A percentile compares a stretch with the other conserved stretches of the same genome.
These are phyloP conservation scores for Phrynocephalus guinanensis DNA, from an alignment of 2,797 vertebrate genomes.

Conservation along the genomic window DNA sequence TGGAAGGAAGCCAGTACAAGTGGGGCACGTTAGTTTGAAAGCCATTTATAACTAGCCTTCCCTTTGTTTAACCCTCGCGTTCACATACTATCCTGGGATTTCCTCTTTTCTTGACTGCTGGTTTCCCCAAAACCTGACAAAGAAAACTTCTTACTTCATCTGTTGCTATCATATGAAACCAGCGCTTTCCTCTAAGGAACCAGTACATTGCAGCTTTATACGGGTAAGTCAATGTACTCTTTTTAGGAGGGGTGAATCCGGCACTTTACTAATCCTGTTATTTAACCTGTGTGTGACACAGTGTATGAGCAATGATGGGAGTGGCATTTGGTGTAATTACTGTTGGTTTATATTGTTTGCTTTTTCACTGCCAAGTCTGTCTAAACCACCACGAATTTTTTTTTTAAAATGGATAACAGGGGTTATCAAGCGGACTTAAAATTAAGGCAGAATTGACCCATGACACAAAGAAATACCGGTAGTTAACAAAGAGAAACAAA, in stretches of 20 bases:
- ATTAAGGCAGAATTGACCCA: background rate
- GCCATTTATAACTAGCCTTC: background rate
- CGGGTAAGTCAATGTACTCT: background rate
- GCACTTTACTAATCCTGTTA: background rate
- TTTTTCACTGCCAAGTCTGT: background rate
- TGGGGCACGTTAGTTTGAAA: background rate
- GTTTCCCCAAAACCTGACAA: background rate
- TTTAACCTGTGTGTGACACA: background rate
- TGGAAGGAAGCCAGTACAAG: background rate
- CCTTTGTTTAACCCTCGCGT: background rate
- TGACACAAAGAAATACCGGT: background rate
- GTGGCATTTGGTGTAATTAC: background rate
- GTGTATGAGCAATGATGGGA: background rate
- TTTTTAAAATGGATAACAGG: background rate
- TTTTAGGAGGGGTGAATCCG: background rate
- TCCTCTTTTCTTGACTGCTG: background rate
- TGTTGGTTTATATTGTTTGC: background rate
- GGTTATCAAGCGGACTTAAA: background rate
- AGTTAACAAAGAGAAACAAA: background rate
- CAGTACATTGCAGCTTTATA: slow-evolving; percentile 1
- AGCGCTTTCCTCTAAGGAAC: background rate
- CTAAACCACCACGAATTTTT: background rate
- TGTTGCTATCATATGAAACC: background rate
- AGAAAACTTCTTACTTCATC: background rate
- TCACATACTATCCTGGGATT: background rate